Percentiles rank a stretch among this genome's conserved stretches.
These are phyloP conservation scores for Plutella xylostella DNA, from an alignment of 2,888 invertebrate species.

Conservation along the genomic window DNA sequence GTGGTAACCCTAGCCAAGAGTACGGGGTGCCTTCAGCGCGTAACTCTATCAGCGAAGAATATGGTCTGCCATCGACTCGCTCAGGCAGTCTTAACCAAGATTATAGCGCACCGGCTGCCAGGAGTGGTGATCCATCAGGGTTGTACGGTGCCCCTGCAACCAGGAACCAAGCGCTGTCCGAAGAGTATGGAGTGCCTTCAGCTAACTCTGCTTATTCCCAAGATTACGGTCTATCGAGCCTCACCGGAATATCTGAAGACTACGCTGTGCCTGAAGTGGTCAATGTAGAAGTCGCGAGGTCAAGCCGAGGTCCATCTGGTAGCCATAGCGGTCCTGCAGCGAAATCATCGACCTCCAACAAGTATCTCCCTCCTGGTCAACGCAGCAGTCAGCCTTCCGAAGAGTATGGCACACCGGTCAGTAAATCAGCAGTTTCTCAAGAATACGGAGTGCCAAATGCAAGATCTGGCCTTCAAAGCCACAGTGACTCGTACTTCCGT, in stretches of 20 bases:
- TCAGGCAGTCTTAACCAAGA: neutral
- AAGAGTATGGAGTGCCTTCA: conserved; percentile 32
- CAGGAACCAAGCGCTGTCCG: conserved; percentile 27
- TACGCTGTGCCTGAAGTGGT: too few species aligned
- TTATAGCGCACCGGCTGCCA: conserved; percentile 19
- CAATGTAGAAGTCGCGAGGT: too few species aligned
- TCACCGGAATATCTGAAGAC: too few species aligned
- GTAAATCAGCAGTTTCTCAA: too few species aligned
- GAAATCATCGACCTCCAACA: neutral
- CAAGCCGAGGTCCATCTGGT: too few species aligned
- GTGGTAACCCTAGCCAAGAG: neutral
- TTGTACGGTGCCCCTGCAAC: conserved; percentile 25
- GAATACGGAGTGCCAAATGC: conserved; percentile 28
- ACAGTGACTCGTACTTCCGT: conserved; percentile 15
- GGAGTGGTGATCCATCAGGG: conserved; percentile 20
- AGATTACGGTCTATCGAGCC: too few species aligned
- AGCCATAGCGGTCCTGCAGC: too few species aligned
- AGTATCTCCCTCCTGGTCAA: too few species aligned
- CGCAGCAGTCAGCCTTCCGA: too few species aligned
- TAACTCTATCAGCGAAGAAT: conserved; percentile 27
- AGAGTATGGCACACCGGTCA: too few species aligned
- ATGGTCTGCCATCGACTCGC: conserved; percentile 25
- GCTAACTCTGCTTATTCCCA: conserved; percentile 16
- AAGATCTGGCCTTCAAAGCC: too few species aligned
- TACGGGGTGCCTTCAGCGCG: conserved; percentile 20